Percentiles rank a stretch among this genome's conserved stretches.
These are phyloP conservation scores for Arctopsyche grandis DNA, from an alignment of 1,140 invertebrate genomes.

Conservation along the genomic window DNA sequence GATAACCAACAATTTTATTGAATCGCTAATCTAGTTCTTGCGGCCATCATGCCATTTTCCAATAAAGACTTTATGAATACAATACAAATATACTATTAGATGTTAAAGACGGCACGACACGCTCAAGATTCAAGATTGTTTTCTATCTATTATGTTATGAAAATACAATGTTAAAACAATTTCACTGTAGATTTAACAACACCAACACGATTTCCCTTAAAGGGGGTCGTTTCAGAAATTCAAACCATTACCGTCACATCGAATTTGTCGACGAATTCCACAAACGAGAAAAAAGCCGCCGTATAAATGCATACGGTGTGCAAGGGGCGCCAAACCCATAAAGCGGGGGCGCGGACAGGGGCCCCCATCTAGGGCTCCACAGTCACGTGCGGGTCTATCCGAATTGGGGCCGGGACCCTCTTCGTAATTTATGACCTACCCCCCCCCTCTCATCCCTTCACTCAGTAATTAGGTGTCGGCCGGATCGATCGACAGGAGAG, in stretches of 20 bases:
- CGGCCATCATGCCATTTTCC: not conserved
- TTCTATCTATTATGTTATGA: too few relatives aligned
- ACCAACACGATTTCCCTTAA: too few relatives aligned
- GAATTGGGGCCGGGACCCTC: constrained; percentile 25
- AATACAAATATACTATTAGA: not conserved
- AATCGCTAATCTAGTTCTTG: not conserved
- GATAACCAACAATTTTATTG: too few relatives aligned
- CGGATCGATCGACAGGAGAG: not conserved
- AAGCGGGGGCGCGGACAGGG: not conserved
- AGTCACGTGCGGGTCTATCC: constrained; percentile 23
- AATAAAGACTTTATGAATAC: not conserved
- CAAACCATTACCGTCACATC: not conserved
- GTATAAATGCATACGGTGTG: not conserved
- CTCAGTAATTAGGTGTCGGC: constrained; percentile 22
- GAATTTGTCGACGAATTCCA: not conserved
- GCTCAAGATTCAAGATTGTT: not conserved
- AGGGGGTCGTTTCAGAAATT: too few relatives aligned
- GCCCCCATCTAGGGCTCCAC: not conserved
- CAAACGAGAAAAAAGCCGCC: not conserved
- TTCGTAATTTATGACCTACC: constrained; percentile 29
- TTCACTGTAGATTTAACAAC: not conserved
- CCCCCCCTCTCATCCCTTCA: not conserved
- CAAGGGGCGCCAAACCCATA: not conserved
- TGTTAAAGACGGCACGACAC: not conserved
- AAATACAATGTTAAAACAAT: too few relatives aligned